A percentile compares a stretch with the other conserved stretches of the same genome.
These are phyloP conservation scores for Mycteria americana DNA, from an alignment of 2,797 vertebrate species.

Conservation along the genomic window DNA sequence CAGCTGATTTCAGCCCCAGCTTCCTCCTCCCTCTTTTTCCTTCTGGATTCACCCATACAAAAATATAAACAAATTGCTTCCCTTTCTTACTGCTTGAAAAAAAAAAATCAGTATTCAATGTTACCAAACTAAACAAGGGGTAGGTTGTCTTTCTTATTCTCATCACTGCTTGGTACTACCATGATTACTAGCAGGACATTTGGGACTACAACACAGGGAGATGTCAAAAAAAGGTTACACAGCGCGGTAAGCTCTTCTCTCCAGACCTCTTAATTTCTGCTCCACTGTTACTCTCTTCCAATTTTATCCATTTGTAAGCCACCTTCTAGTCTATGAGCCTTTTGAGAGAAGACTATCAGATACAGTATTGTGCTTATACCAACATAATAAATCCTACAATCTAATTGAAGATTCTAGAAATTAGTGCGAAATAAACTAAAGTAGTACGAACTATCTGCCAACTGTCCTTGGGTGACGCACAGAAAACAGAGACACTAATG, in stretches of 20 bases:
- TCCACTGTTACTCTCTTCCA: background rate
- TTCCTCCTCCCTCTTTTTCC: background rate
- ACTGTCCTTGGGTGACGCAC: background rate
- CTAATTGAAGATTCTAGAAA: background rate
- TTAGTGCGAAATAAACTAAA: background rate
- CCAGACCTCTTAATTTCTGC: background rate
- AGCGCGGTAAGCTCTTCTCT: background rate
- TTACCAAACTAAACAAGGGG: background rate
- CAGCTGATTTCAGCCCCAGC: background rate
- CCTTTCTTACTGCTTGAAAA: background rate
- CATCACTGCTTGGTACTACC: background rate
- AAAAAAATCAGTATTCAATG: background rate
- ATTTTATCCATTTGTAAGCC: background rate
- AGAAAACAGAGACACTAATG: background rate
- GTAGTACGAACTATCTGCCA: background rate
- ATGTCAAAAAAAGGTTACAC: background rate
- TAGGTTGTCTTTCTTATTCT: background rate
- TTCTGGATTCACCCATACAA: background rate
- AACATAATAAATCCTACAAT: background rate
- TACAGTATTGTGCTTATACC: background rate
- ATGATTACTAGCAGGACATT: rapidly evolving
- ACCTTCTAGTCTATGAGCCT: background rate
- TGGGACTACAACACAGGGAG: background rate
- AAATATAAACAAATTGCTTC: background rate
- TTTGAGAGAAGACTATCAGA: background rate